Evolutionary conservation across 2,888 invertebrate species (phyloP).

Genomic region (Plemyria rubiginata): DNA sequence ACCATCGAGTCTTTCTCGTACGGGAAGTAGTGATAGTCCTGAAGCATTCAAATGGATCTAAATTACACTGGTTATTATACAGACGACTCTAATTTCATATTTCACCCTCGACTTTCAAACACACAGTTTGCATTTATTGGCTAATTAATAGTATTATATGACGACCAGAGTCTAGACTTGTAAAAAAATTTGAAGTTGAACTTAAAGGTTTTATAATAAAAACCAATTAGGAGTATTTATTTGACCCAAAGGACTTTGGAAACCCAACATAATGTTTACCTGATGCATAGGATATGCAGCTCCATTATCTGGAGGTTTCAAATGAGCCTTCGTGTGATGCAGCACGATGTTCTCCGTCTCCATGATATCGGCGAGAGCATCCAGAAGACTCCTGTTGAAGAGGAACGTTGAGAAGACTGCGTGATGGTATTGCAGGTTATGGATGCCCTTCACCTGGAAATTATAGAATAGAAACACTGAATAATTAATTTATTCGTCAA

Average conservation of each 20-base stretch:
- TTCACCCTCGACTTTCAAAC: too few species aligned
- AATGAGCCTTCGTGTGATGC: slow-evolving; percentile 86
- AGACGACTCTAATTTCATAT: too few species aligned
- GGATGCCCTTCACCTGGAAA: slow-evolving; percentile 84
- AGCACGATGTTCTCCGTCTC: slow-evolving; percentile 81
- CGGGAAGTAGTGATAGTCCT: slow-evolving; percentile 87
- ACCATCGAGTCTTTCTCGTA: slow-evolving; percentile 84
- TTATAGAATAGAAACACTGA: too few species aligned
- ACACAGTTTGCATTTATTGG: too few species aligned
- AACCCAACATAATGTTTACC: slow-evolving; percentile 48
- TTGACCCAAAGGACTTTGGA: not conserved
- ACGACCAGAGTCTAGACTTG: too few species aligned
- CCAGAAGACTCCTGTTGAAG: slow-evolving; percentile 75
- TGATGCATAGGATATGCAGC: slow-evolving; percentile 86
- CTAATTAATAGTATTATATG: too few species aligned
- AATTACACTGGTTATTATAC: too few species aligned
- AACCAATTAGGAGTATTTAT: not conserved
- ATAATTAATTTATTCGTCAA: too few species aligned
- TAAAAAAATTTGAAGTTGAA: too few species aligned
- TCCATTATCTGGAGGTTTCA: slow-evolving; percentile 85
- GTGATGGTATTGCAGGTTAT: slow-evolving; percentile 85
- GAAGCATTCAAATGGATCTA: slow-evolving; percentile 15
- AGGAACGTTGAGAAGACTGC: slow-evolving; percentile 78
- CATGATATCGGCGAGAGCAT: slow-evolving; percentile 83
- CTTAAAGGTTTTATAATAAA: too few species aligned